Evolutionary conservation across 2,113 vertebrate species (phyloP).

Genomic region (Saccopteryx leptura): DNA sequence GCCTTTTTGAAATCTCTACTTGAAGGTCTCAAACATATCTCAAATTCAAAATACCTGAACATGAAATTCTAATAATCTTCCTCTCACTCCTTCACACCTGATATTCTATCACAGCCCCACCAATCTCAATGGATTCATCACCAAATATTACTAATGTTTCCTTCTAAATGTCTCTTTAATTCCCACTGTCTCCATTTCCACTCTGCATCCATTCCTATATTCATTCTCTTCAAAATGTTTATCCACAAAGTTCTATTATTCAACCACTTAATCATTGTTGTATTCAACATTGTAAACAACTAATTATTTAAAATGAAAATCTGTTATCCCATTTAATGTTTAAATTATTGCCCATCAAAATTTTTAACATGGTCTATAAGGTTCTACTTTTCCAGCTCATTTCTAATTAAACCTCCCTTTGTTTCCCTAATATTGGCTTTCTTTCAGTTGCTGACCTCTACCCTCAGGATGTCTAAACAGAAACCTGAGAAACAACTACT

Average conservation of each 20-base stretch:
- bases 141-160: conserved; percentile 6
- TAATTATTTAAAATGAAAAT: conserved; percentile 43
- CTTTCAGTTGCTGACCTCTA: conserved; percentile 39
- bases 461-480: neutral
- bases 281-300: neutral
- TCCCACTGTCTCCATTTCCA: neutral
- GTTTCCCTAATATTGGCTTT: conserved; percentile 5
- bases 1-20: conserved; percentile 20
- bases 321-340: conserved; percentile 33
- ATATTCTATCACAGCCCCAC: neutral
- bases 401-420: conserved; percentile 35
- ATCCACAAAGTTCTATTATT: neutral
- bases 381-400: conserved; percentile 38
- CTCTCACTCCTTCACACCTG: neutral
- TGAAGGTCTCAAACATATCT: conserved; percentile 42
- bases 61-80: conserved; percentile 49
- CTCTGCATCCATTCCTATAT: neutral
- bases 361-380: conserved; percentile 26
- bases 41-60: conserved; percentile 47
- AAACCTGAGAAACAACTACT: conserved; percentile 26
- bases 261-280: conserved; percentile 18
- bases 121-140: conserved; percentile 31
- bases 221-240: conserved; percentile 30
- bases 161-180: conserved; percentile 32
- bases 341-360: conserved; percentile 21